phyloP scores from a whole-genome alignment of 1,140 invertebrate species.

The Aphaenogaster floridana region DNA sequence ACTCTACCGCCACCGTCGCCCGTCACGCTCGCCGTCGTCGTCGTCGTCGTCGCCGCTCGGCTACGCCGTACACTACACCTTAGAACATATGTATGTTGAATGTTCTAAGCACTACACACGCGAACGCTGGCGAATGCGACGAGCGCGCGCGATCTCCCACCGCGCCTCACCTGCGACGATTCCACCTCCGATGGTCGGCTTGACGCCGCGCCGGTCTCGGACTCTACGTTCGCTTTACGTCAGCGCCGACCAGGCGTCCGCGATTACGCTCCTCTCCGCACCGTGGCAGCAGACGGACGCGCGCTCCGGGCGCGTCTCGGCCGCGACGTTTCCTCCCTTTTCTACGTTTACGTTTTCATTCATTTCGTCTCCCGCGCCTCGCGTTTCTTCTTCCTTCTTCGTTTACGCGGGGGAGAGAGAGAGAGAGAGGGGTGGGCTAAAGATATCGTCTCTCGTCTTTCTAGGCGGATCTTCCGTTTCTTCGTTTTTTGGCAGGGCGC shows the following conservation, averaged over 20 bases:
- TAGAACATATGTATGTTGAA: no score
- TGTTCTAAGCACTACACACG: background rate
- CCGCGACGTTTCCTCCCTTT: background rate
- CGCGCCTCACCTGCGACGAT: background rate
- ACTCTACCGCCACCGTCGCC: background rate
- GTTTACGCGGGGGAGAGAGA: background rate
- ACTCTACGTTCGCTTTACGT: background rate
- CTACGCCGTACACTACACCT: no score
- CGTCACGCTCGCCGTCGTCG: background rate
- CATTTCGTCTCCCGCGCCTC: background rate
- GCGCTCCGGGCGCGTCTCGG: no score
- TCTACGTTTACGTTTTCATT: constrained; percentile 20
- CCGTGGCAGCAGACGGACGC: constrained; percentile 52
- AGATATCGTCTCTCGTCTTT: background rate
- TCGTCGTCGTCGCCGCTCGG: background rate
- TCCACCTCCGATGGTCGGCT: background rate
- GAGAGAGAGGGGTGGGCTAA: background rate
- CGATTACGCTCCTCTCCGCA: constrained; percentile 53
- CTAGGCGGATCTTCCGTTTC: background rate
- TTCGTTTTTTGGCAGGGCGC: background rate
- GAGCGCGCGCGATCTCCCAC: background rate
- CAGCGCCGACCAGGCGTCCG: background rate
- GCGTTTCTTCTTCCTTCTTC: background rate
- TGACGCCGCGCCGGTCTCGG: background rate
- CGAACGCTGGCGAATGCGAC: background rate